Conservation (phyloP, 2,797 vertebrate species). For the Bradypus variegatus region DNA sequence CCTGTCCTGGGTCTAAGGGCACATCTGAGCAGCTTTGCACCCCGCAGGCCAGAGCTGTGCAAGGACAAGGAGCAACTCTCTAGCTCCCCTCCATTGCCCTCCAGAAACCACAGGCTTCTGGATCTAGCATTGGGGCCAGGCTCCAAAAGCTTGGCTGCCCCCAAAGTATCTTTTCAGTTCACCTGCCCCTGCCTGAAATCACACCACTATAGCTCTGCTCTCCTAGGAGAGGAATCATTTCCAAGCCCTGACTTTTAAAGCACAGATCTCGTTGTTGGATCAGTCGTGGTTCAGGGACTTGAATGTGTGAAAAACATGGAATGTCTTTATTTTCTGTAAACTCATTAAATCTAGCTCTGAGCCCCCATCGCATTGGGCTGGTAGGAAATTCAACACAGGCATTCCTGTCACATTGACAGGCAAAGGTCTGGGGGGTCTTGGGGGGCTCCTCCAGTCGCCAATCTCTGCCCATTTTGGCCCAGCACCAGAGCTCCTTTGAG, state of each 20-base stretch:
- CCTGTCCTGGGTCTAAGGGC: not conserved
- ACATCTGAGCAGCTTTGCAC: not conserved
- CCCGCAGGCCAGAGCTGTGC: not conserved
- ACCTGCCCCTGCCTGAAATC: constrained; percentile 10
- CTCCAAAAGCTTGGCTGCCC: constrained; percentile 2
- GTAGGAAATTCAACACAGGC: not conserved
- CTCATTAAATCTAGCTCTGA: not conserved
- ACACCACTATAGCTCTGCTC: not conserved
- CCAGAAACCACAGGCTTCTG: constrained; percentile 39
- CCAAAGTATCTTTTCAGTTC: not conserved
- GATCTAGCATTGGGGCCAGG: constrained; percentile 2
- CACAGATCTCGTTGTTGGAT: not conserved
- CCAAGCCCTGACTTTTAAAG: not conserved
- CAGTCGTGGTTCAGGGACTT: constrained; percentile 24
- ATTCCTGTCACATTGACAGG: not conserved
- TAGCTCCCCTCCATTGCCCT: not conserved
- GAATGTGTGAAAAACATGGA: not conserved
- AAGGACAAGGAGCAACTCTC: not conserved
- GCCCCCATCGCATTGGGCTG: not conserved
- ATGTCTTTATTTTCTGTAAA: constrained; percentile 19
- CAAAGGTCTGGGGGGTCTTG: not conserved
- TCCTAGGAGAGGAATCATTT: constrained; percentile 14
- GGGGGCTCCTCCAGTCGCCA: not conserved
- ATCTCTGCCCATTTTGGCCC: not conserved
- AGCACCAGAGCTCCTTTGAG: not conserved